These are phyloP conservation scores for Sitophilus oryzae DNA, from an alignment of 1,140 invertebrate species.

Conservation along the genomic window DNA sequence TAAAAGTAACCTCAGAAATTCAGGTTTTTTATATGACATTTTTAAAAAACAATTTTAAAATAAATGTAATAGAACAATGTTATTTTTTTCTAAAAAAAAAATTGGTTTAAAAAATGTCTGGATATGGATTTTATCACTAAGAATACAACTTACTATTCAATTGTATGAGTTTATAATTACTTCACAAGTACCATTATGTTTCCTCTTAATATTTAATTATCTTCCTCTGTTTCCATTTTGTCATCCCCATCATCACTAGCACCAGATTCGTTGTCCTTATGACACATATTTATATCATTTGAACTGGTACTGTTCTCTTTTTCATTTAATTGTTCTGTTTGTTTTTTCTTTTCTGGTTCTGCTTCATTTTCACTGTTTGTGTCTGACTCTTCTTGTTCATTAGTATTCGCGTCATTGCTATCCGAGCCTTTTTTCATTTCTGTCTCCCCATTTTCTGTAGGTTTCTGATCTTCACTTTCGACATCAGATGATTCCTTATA, in stretches of 20 bases:
- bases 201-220: too few relatives aligned
- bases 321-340: constrained; percentile 9
- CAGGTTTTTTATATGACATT: too few relatives aligned
- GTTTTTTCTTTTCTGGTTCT: constrained; percentile 11
- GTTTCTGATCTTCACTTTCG: constrained; percentile 11
- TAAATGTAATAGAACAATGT: too few relatives aligned
- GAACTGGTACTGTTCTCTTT: neutral
- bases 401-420: constrained; percentile 16
- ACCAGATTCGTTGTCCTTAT: neutral
- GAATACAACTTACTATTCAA: too few relatives aligned
- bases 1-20: too few relatives aligned
- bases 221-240: constrained; percentile 9
- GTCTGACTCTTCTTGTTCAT: constrained; percentile 18
- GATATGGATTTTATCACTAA: too few relatives aligned
- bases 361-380: constrained; percentile 11
- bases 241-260: constrained; percentile 8
- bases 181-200: too few relatives aligned
- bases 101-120: too few relatives aligned
- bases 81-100: too few relatives aligned
- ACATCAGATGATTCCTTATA: constrained; percentile 23
- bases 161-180: too few relatives aligned
- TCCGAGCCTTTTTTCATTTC: constrained; percentile 14
- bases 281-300: neutral
- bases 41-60: too few relatives aligned
- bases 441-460: constrained; percentile 16